Conservation (phyloP, 2,113 vertebrate genomes). For the Stegostoma tigrinum region DNA sequence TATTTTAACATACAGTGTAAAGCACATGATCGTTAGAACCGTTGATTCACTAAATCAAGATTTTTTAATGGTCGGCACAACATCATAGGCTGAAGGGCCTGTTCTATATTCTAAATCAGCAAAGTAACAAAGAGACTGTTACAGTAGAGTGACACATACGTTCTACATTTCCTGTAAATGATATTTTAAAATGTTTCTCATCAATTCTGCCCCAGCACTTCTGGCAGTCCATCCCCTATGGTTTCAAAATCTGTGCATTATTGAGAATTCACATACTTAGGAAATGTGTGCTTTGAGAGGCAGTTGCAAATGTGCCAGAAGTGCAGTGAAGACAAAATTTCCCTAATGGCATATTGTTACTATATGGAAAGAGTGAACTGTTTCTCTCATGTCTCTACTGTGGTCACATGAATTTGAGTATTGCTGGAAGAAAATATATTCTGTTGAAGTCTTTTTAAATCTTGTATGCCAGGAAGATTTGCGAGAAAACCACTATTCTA, state of each 20-base stretch:
- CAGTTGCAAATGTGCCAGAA: background rate
- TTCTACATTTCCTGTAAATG: too few relatives aligned
- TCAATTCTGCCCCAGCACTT: background rate
- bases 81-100: too few relatives aligned
- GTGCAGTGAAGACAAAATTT: background rate
- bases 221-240: background rate
- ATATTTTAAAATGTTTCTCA: background rate
- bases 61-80: too few relatives aligned
- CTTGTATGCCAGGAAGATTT: too few relatives aligned
- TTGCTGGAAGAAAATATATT: too few relatives aligned
- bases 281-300: background rate
- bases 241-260: background rate
- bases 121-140: background rate
- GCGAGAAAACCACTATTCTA: too few relatives aligned
- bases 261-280: background rate
- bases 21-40: background rate
- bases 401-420: too few relatives aligned
- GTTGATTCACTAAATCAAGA: background rate
- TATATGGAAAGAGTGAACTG: too few relatives aligned
- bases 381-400: too few relatives aligned
- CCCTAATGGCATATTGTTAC: background rate
- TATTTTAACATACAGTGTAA: background rate
- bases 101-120: too few relatives aligned
- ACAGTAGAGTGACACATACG: background rate
- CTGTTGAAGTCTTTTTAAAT: too few relatives aligned